These are phyloP conservation scores for Bubo scandiacus DNA, from an alignment of 2,113 vertebrate species.

Conservation along the genomic window DNA sequence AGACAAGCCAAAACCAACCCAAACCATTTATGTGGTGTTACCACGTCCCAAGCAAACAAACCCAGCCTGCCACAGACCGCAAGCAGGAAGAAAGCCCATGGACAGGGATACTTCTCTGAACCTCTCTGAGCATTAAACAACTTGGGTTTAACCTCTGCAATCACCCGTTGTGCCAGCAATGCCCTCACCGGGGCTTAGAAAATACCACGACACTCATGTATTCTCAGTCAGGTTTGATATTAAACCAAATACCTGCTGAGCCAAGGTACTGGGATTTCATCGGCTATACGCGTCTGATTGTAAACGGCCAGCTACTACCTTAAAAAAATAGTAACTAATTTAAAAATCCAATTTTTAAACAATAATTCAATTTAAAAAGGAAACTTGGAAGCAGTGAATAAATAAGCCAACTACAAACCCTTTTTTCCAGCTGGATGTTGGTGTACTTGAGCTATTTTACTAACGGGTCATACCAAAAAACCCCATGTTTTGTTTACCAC, in stretches of 20 bases:
- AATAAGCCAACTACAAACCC: not conserved
- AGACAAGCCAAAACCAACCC: not conserved
- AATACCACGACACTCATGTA: fast-evolving
- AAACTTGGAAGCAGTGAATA: not conserved
- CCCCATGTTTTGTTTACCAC: fast-evolving
- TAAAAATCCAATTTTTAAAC: not conserved
- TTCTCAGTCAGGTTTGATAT: not conserved
- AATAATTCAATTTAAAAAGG: not conserved
- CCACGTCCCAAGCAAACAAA: not conserved
- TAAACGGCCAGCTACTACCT: not conserved
- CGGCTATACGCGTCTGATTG: fast-evolving
- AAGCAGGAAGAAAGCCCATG: fast-evolving
- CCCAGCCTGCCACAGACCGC: not conserved
- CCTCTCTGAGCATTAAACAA: not conserved
- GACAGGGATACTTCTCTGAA: not conserved
- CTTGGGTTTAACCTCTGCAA: not conserved
- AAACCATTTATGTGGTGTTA: not conserved
- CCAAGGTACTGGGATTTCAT: not conserved
- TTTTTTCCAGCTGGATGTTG: not conserved
- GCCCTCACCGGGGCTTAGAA: not conserved
- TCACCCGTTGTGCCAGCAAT: not conserved
- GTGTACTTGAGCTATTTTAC: not conserved
- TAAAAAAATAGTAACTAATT: not conserved
- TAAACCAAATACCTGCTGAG: not conserved
- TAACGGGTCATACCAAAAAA: not conserved